Evolutionary conservation across 2,797 vertebrate species (phyloP), one percentile per base, ranked within the genome.

Genomic region (Eulemur rubriventer): DNA sequence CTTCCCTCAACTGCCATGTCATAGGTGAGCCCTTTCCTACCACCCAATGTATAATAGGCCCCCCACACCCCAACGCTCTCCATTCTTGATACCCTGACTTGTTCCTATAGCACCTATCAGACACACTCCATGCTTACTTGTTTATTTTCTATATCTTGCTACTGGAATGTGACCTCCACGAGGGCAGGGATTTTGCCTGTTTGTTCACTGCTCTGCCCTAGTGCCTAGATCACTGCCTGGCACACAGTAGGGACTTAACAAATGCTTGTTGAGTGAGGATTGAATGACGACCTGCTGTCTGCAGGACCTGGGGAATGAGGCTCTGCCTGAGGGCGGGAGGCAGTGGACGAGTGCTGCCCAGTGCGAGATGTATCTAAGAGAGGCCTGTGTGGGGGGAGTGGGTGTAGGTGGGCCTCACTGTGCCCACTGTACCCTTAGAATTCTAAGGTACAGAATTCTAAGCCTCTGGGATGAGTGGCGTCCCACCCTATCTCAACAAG

Each of bases 111-210:
- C 16, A 75, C 65, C 73, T 52, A 73, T 33, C n/a, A 61, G 26
- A 59, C 75, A 63, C 46, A 18, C 14, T 20, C 30, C 16, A 11
- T 13, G 24, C 43, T 55, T 38, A n/a, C 28, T 76, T 79, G 0
- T 65, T 70, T 72, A 43, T 70, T 83, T 89, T 91, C 43, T 61
- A 26, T 91, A 89, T 84, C n/a, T 22, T 87, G 59, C 50, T 35
- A 43, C 13, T 46, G n/a, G 46, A 85, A 35, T 67, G 41, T 70
- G 46, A 76, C 52, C 13, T 83, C 7, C 63, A 50, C 0, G 6
- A 83, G 33, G 59, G 26, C 46, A 88, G 38, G 43, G 22, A 43
- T 89, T 89, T 79, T 89, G 46, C 41, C 65, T 50, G 0, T 81
- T 67, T 43, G 48, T 50, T 83, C 35, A 12, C 35, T 81, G 17